These are phyloP conservation scores for Stegastes partitus DNA, from an alignment of 2,113 vertebrate species.

Conservation along the genomic window DNA sequence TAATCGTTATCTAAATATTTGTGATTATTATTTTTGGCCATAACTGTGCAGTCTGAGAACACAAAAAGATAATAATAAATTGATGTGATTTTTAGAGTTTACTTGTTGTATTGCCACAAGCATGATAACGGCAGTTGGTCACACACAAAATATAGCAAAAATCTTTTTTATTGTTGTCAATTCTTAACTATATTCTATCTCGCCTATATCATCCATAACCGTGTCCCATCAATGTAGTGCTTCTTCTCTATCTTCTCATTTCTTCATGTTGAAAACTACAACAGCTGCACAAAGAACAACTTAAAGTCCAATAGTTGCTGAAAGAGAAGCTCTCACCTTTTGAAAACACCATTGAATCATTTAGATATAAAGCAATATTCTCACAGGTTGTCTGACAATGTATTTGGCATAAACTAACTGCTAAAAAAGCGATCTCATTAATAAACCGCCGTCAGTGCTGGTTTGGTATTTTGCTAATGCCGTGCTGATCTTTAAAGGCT, in stretches of 20 bases:
- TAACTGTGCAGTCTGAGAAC: too few relatives aligned
- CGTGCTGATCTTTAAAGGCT: constrained; percentile 20
- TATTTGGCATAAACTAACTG: background rate
- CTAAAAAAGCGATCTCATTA: background rate
- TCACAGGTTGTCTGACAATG: background rate
- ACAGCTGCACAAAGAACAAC: background rate
- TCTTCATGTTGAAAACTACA: background rate
- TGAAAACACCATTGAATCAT: background rate
- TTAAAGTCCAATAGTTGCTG: background rate
- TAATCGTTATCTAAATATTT: too few relatives aligned
- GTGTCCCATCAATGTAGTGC: background rate
- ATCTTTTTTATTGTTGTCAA: too few relatives aligned
- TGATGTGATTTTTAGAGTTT: too few relatives aligned
- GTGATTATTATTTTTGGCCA: too few relatives aligned
- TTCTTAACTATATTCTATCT: too few relatives aligned
- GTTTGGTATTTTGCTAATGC: constrained; percentile 15
- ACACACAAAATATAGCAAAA: too few relatives aligned
- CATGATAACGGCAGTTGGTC: too few relatives aligned
- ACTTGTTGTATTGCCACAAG: too few relatives aligned
- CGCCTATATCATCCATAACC: too few relatives aligned
- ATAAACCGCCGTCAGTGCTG: too few relatives aligned
- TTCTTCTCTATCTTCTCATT: background rate
- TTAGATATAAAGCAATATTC: background rate
- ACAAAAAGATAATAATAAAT: too few relatives aligned
- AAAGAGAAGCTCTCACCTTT: background rate